Evolutionary conservation across 2,888 invertebrate species (phyloP).

Genomic region (Aplocera efformata): DNA sequence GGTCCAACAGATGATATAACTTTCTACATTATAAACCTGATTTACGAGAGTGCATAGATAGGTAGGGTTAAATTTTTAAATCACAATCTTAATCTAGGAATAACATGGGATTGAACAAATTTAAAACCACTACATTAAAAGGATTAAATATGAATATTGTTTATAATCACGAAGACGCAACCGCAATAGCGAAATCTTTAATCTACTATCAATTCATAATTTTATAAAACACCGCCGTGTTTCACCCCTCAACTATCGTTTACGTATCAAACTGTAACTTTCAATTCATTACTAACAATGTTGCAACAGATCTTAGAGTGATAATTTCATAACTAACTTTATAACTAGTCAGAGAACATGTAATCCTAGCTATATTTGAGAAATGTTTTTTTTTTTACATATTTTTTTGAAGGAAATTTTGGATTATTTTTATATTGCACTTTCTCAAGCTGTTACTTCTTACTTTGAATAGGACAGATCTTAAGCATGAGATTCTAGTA

Average conservation of each 20-base stretch:
- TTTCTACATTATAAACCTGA: constrained; percentile 48
- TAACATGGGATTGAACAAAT: constrained; percentile 53
- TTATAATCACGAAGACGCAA: constrained; percentile 36
- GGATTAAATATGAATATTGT: constrained; percentile 50
- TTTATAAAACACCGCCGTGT: constrained; percentile 15
- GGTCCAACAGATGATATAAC: constrained; percentile 13
- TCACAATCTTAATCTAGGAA: constrained; percentile 60
- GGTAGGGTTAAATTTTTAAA: constrained; percentile 65
- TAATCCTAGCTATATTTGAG: constrained; percentile 50
- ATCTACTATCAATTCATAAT: constrained; percentile 21
- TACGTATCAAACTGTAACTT: constrained; percentile 23
- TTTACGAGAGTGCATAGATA: constrained; percentile 50
- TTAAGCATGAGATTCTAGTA: constrained; percentile 44
- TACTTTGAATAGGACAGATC: constrained; percentile 28
- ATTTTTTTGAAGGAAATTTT: constrained; percentile 14
- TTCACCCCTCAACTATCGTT: constrained; percentile 18
- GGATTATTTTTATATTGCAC: constrained; percentile 25
- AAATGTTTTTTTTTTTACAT: constrained; percentile 25
- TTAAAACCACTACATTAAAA: constrained; percentile 56
- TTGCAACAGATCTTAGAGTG: constrained; percentile 68
- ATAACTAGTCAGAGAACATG: constrained; percentile 64
- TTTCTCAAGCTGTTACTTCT: constrained; percentile 24
- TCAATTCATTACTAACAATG: constrained; percentile 31
- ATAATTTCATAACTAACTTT: constrained; percentile 61
- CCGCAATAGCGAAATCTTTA: constrained; percentile 30